These are phyloP conservation scores for Amblyraja radiata DNA, from an alignment of 2,797 vertebrate genomes.

Conservation along the genomic window DNA sequence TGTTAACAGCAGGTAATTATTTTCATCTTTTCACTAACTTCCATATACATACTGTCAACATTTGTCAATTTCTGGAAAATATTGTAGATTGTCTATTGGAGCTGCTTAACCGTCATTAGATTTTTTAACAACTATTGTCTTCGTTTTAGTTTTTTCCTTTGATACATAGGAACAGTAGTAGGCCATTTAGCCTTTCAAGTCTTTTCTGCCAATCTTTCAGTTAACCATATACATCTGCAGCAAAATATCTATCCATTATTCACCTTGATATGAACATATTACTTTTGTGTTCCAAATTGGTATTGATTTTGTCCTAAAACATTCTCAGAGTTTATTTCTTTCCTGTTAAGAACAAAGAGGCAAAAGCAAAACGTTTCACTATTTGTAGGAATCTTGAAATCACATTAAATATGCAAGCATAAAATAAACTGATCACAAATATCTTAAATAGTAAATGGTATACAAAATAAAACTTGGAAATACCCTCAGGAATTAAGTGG, in stretches of 20 bases:
- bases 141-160: background rate
- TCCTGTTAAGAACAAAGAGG: background rate
- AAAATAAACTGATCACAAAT: background rate
- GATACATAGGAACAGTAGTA: background rate
- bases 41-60: slow-evolving; percentile 5
- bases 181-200: background rate
- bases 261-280: background rate
- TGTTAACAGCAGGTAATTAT: slow-evolving; percentile 26
- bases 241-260: background rate
- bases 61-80: background rate
- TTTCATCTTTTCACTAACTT: slow-evolving; percentile 27
- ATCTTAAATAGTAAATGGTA: background rate
- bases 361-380: background rate
- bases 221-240: background rate
- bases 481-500: background rate
- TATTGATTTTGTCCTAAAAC: background rate
- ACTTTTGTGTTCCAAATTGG: background rate
- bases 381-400: background rate
- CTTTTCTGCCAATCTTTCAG: background rate
- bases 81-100: background rate
- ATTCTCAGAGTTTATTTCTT: background rate
- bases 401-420: background rate
- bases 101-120: background rate
- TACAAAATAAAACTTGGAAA: background rate
- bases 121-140: background rate